Base-by-base conservation (phyloP, 1,140 invertebrate genomes). In the Cydia amplana region DNA sequence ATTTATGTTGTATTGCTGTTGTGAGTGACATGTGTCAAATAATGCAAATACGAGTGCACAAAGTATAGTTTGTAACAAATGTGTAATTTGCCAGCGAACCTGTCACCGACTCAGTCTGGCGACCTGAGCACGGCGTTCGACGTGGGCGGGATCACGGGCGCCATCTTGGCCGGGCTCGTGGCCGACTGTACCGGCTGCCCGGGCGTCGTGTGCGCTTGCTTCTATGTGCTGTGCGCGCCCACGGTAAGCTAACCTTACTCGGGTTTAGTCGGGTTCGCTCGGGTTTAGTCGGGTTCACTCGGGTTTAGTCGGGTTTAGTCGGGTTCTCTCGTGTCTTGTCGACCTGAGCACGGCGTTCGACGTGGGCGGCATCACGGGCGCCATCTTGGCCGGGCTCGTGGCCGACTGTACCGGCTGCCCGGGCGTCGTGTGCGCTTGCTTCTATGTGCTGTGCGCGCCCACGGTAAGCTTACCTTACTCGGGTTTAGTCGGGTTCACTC, bases 61-160 rank as follows among this genome's bases (percentile, higher is more conserved):
- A n/a, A n/a, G n/a, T n/a, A n/a, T n/a, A 40, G 32, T n/a, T 75
- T 72, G n/a, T 64, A 12, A 73, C 32, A 18, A 60, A 64, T 64
- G 3, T 28, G 46, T 16, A 63, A n/a, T 75, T 73, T 83, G 84
- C 78, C 86, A 98, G 97, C 96, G 43, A 93, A 94, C 0, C 95
- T 96, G 67, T 93, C 95, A 40, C 94, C 97, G 2, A 93, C 93
- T 7, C 81, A 95, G 20, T 96, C 98, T 77, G 98, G 97, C 12
- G 95, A 97, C 93, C 81, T 99, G 25, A 99, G 98, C 4, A 97
- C 95, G 2, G 91, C 98, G 1, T 99, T 99, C 93, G 98, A 99
- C 94, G 95, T 98, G 64, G 98, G 97, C 63, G 98, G 97, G 0
- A 40, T 40, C 36, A 40, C 36, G 36, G 36, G 36, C 36, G 36